Conservation (phyloP, 2,113 vertebrate genomes). For the Corythornis madagascariensis region DNA sequence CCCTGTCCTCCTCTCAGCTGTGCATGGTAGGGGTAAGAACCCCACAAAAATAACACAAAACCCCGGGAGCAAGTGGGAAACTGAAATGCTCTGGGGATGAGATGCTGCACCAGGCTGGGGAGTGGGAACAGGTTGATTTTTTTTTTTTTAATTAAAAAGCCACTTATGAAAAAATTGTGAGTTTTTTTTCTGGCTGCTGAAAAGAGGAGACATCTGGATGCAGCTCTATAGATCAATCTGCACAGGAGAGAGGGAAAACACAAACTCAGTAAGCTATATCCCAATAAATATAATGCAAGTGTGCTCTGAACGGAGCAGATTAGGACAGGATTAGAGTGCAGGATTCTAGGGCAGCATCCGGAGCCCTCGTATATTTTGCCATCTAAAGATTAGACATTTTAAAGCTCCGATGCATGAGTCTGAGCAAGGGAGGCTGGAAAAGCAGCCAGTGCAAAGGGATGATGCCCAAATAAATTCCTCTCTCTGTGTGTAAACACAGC, state of each 20-base stretch:
- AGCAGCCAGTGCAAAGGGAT: not conserved
- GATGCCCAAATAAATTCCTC: not conserved
- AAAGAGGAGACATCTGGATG: too few species aligned
- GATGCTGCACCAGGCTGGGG: too few species aligned
- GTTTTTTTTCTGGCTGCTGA: too few species aligned
- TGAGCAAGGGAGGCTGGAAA: not conserved
- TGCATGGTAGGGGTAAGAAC: not conserved
- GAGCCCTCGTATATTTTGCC: not conserved
- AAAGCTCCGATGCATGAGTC: not conserved
- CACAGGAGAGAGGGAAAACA: too few species aligned
- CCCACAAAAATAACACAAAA: not conserved
- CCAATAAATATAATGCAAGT: not conserved
- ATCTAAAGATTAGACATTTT: conserved; percentile 29
- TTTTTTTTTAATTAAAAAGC: too few species aligned
- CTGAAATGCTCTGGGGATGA: too few species aligned
- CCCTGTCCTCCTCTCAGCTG: rapidly evolving
- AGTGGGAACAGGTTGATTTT: too few species aligned
- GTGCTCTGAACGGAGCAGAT: not conserved
- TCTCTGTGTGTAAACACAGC: rapidly evolving
- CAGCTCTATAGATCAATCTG: too few species aligned
- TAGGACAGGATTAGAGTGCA: not conserved
- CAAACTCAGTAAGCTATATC: too few species aligned
- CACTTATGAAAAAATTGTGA: too few species aligned
- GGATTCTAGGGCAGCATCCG: conserved; percentile 14
- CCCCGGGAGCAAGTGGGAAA: too few species aligned